A percentile compares a stretch with the other conserved stretches of the same genome.
Conservation (phyloP, 1,140 invertebrate genomes). For the Microplitis demolitor region DNA sequence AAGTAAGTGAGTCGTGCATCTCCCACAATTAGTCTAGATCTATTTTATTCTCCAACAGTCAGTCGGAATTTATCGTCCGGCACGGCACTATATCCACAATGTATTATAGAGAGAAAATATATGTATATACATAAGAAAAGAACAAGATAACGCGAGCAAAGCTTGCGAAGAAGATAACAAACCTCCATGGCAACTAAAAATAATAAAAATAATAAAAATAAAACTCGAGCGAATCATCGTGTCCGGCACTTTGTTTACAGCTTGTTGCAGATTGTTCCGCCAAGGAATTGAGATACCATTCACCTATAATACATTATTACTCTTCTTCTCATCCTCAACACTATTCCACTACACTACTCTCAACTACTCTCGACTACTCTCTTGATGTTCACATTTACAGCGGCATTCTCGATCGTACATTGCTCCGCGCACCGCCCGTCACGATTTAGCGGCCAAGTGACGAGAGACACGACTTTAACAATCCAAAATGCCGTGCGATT, state of each 20-base stretch:
- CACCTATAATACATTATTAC: conserved; percentile 4
- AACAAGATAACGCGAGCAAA: too few species aligned
- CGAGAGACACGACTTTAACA: conserved; percentile 19
- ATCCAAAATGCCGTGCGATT: conserved; percentile 29
- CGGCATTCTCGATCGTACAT: conserved; percentile 8
- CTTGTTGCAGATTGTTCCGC: conserved; percentile 26
- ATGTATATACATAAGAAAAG: too few species aligned
- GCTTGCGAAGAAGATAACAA: too few species aligned
- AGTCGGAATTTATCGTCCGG: conserved; percentile 55
- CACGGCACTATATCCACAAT: conserved; percentile 52
- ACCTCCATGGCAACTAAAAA: background rate
- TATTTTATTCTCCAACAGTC: conserved; percentile 50
- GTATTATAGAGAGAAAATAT: too few species aligned
- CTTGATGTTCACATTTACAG: background rate
- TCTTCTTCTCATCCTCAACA: conserved; percentile 11
- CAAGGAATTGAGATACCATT: conserved; percentile 26
- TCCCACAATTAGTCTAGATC: conserved; percentile 61
- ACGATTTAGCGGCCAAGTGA: conserved; percentile 19
- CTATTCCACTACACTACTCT: background rate
- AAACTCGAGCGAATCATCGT: background rate
- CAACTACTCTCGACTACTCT: background rate
- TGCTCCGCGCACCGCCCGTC: conserved; percentile 11
- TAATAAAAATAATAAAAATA: background rate
- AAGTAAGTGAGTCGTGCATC: conserved; percentile 59
- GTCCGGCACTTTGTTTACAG: conserved; percentile 26